Evolutionary conservation across 2,888 invertebrate genomes (phyloP).

Genomic region (Agrochola lota): DNA sequence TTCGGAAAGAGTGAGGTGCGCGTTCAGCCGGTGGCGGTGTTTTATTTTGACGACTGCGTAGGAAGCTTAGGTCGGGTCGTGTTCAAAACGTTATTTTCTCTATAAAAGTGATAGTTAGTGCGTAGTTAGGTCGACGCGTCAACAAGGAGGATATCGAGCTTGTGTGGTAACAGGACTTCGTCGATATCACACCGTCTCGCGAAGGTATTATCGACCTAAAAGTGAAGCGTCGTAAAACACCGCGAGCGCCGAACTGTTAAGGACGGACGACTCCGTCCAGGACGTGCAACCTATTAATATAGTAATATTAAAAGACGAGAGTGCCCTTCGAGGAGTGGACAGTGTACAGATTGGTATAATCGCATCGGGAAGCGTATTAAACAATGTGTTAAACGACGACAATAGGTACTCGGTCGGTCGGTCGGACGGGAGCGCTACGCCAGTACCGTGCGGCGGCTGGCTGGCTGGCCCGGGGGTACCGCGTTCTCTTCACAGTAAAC

Average conservation of each 20-base stretch:
- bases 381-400: background rate
- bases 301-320: background rate
- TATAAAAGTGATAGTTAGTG: slow-evolving; percentile 35
- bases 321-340: background rate
- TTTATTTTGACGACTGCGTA: slow-evolving; percentile 32
- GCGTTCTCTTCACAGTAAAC: too few species aligned
- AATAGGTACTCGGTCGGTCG: background rate
- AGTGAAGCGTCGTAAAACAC: slow-evolving; percentile 49
- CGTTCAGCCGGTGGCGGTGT: slow-evolving; percentile 16
- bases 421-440: too few species aligned
- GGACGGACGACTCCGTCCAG: slow-evolving; percentile 37
- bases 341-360: background rate
- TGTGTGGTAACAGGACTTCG: slow-evolving; percentile 29
- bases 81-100: slow-evolving; percentile 56
- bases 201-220: slow-evolving; percentile 39
- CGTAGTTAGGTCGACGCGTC: slow-evolving; percentile 32
- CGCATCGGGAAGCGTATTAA: background rate
- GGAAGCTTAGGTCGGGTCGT: slow-evolving; percentile 42
- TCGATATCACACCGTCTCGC: slow-evolving; percentile 37
- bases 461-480: too few species aligned
- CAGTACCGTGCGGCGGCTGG: too few species aligned
- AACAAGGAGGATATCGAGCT: slow-evolving; percentile 46
- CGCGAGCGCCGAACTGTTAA: slow-evolving; percentile 42
- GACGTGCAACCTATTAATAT: slow-evolving; percentile 24
- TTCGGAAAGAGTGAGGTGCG: background rate